Base-by-base conservation (phyloP, 2,888 invertebrate genomes). In the Zootermopsis nevadensis region DNA sequence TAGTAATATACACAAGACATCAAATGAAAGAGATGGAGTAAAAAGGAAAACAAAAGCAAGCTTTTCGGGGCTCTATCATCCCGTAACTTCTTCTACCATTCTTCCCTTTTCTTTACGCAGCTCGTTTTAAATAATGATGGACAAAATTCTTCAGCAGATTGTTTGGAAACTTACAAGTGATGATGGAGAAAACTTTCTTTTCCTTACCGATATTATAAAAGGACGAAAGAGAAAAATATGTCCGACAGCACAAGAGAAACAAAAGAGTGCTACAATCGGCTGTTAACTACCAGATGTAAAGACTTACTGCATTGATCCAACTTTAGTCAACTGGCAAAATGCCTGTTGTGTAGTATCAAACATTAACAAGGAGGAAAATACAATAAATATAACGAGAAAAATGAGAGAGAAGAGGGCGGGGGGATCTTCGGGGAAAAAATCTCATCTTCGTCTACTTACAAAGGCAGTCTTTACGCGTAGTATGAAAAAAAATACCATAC, bases 121-220 rank as follows among this genome's bases (percentile, higher is more conserved):
- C 82, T 84, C 84, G 83, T 84, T 84, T 84, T 84, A 84, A 84
- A 84, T 84, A 84, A 84, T 84, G 82, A 84, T 81, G 82, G 82
- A 83, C 84, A 53, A 84, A 84, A 84, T 84, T 84, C 84, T 84
- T 84, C 81, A 80, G 77, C 84, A 84, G 82, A 84, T 84, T 84
- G 84, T 84, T 83, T 82, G 81, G 76, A 77, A 79, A 79, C 79
- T 79, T 31, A 60, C 60, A 79, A 66, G 76, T 77, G 82, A 82
- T 82, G 82, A 76, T 74, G 74, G 74, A 74, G 24, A 42, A 67
- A 69, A 67, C 27, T 80, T 80, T 77, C 60, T 77, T 42, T 77
- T 60, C 27, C 53, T 60, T 60, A 12, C 67, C 80, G 67, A 74
- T 74, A 74, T 74, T 74, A 74, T 74, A 74, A 74, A 31, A 74